A percentile compares a stretch with the other conserved stretches of the same genome.
Evolutionary conservation across 2,113 vertebrate species (phyloP).

Genomic region (Neoarius graeffei): DNA sequence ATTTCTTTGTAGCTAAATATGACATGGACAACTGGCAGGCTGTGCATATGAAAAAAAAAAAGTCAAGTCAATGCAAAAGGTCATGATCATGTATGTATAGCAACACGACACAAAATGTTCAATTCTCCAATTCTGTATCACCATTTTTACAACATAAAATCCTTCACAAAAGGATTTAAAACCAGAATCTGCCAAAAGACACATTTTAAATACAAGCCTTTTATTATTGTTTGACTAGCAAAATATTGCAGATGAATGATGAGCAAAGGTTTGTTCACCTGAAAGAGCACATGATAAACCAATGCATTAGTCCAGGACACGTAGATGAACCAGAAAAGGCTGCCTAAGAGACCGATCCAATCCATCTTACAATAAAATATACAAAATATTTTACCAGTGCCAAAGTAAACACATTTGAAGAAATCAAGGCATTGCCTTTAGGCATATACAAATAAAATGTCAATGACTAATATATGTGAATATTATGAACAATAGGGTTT

Average conservation of each 20-base stretch:
- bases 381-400: constrained; percentile 56
- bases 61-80: background rate
- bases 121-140: constrained; percentile 30
- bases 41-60: background rate
- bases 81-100: background rate
- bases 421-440: constrained; percentile 43
- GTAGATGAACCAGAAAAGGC: constrained; percentile 5
- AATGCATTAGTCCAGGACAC: constrained; percentile 13
- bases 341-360: constrained; percentile 41
- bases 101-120: constrained; percentile 11
- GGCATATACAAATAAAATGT: constrained; percentile 52
- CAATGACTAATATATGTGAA: constrained; percentile 26
- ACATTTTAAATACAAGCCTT: constrained; percentile 36
- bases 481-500: constrained; percentile 44
- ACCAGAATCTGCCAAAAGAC: constrained; percentile 15
- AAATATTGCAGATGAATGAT: constrained; percentile 21
- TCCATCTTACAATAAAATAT: constrained; percentile 72
- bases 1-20: constrained; percentile 15
- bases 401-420: constrained; percentile 40
- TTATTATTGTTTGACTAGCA: background rate
- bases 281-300: constrained; percentile 49
- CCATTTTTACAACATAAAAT: constrained; percentile 55
- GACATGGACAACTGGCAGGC: background rate
- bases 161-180: constrained; percentile 67
- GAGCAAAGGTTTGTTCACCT: constrained; percentile 58